Evolutionary conservation across 2,797 vertebrate species (phyloP).

Genomic region (Novumbra hubbsi): DNA sequence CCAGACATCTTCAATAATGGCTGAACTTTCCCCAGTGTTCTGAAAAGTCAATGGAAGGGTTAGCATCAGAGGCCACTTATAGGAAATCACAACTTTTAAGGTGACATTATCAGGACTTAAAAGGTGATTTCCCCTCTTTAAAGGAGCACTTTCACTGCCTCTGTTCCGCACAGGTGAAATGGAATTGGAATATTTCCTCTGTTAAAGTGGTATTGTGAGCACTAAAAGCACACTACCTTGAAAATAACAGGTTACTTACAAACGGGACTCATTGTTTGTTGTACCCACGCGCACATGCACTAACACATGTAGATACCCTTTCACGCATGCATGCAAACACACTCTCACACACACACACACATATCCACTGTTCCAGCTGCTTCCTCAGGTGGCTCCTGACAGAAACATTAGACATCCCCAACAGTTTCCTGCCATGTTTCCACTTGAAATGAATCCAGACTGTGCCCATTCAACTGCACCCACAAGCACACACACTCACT

Average conservation of each 20-base stretch:
- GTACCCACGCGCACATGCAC: neutral
- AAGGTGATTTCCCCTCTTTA: conserved; percentile 15
- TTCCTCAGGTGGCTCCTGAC: conserved; percentile 55
- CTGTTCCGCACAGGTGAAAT: conserved; percentile 24
- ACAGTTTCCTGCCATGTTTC: neutral
- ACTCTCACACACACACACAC: neutral
- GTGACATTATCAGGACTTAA: conserved; percentile 44
- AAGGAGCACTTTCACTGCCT: conserved; percentile 27
- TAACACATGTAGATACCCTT: neutral
- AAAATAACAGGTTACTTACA: conserved; percentile 7
- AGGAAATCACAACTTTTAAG: conserved; percentile 44
- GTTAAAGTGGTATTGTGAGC: conserved; percentile 18
- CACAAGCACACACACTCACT: neutral
- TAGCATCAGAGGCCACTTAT: conserved; percentile 52
- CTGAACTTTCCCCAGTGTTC: conserved; percentile 57
- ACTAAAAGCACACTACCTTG: conserved; percentile 18
- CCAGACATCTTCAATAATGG: conserved; percentile 62
- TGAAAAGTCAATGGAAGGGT: conserved; percentile 34
- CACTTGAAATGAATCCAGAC: neutral
- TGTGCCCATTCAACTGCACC: neutral
- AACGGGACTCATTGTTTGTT: neutral
- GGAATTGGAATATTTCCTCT: conserved; percentile 5
- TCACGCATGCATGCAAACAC: neutral
- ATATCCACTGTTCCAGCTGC: conserved; percentile 45
- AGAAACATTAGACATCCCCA: conserved; percentile 11